Base-by-base conservation (phyloP, 2,113 vertebrate genomes). In the Accipiter cooperii region DNA sequence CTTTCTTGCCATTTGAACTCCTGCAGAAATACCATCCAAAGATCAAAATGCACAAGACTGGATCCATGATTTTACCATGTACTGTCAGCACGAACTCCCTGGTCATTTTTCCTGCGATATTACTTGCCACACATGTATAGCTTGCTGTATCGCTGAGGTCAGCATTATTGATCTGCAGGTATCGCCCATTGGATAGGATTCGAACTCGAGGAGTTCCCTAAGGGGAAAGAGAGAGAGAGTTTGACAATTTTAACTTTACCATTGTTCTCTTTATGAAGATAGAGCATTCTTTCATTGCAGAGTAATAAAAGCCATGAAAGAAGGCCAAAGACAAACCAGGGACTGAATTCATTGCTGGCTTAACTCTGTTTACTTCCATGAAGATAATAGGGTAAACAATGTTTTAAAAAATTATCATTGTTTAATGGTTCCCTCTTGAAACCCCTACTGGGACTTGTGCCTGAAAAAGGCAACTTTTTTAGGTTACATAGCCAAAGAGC, bases 91-190 rank as follows among this genome's bases (percentile, higher is more conserved):
- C 71, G 96, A 99, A 99, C 97, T 99, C 98, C 58, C 98, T 98
- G 20, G 98, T 98, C 24, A 98, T 99, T 85, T 98, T 97, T 81
- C 99, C 99, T 36, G 98, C 99, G 17, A 99, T 78, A 74, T 99
- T 99, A 82, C 98, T 99, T 51, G 99, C 99, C 66, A 99, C 98
- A 66, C 99, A 99, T 6, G 98, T 99, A 65, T 99, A 99, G 89
- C 93, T 98, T 65, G 99, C 99, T 6, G 95, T 83, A 82, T 99
- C 99, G 0, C 95, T 91, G 29, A 99, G 98, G 58, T 98, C 99
- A 26, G 99, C 99, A 5, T 98, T 98, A 94, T 99, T 99, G 97
- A 99, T 99, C 97, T 99, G 99, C 90, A 99, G 95, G 93, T 99
- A 99, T 80, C 99, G 98, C 20, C 99, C 99, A 8, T 61, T 93